A percentile compares a stretch with the other conserved stretches of the same genome.
Evolutionary conservation across 2,113 vertebrate genomes (phyloP).

Genomic region (Tympanuchus pallidicinctus): DNA sequence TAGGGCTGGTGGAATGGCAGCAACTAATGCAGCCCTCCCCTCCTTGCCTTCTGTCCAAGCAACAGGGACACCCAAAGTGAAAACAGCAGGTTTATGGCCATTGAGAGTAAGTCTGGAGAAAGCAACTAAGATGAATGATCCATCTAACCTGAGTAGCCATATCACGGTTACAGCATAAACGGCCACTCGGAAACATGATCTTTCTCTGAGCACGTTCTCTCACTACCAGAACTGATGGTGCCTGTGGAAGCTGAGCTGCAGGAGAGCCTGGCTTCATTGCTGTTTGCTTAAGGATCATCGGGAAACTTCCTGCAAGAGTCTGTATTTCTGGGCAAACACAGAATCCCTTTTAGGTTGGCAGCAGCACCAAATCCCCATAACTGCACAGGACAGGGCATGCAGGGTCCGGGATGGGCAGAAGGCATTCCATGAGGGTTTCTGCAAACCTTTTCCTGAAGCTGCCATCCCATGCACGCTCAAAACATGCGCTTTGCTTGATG

Average conservation of each 20-base stretch:
- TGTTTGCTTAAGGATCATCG: slow-evolving; percentile 19
- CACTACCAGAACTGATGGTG: accelerated
- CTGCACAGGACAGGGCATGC: neutral
- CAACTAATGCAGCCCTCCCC: neutral
- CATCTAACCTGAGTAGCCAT: neutral
- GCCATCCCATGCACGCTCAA: neutral
- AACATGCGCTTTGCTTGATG: neutral
- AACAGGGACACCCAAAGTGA: neutral
- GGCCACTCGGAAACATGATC: neutral
- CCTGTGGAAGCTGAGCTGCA: neutral
- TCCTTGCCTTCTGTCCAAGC: neutral
- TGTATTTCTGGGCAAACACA: slow-evolving; percentile 15
- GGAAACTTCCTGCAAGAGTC: neutral
- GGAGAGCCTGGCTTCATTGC: slow-evolving; percentile 4
- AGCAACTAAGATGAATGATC: neutral
- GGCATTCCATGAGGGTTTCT: neutral
- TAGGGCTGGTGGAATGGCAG: neutral
- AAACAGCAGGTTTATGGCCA: neutral
- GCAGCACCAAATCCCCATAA: neutral
- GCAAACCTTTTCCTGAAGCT: neutral
- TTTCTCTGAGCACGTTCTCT: neutral
- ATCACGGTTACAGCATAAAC: neutral
- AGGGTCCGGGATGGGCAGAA: neutral
- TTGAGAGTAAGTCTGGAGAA: neutral
- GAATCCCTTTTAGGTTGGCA: neutral